Conservation (phyloP, 2,888 invertebrate genomes). For the Eilema griseolum region DNA sequence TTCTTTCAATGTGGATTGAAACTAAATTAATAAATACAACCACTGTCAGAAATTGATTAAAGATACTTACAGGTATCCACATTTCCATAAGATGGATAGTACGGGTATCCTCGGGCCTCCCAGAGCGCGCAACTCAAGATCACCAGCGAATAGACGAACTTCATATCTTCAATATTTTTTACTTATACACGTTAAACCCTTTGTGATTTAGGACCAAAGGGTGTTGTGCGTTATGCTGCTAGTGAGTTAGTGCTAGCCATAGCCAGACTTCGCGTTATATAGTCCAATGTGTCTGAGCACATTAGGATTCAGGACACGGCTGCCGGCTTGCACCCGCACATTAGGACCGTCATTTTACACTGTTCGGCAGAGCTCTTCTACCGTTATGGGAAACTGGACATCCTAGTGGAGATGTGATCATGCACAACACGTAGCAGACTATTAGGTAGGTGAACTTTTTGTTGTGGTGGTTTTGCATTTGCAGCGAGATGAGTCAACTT, state of each 20-base stretch:
- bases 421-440: constrained; percentile 69
- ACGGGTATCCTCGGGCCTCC: constrained; percentile 71
- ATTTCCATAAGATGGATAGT: constrained; percentile 77
- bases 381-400: constrained; percentile 77
- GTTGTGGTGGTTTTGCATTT: constrained; percentile 59
- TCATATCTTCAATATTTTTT: constrained; percentile 60
- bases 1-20: not conserved
- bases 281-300: constrained; percentile 71
- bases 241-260: constrained; percentile 65
- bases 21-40: not conserved
- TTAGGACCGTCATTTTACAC: constrained; percentile 68
- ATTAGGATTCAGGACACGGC: constrained; percentile 79
- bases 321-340: constrained; percentile 64
- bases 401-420: constrained; percentile 67
- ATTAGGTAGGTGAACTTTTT: constrained; percentile 62
- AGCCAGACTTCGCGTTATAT: constrained; percentile 73
- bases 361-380: constrained; percentile 71
- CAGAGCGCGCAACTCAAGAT: constrained; percentile 67
- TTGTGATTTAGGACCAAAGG: constrained; percentile 51
- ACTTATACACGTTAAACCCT: constrained; percentile 54
- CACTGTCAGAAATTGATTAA: constrained; percentile 2
- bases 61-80: constrained; percentile 76
- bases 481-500: constrained; percentile 45
- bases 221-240: constrained; percentile 66
- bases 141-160: constrained; percentile 61